phyloP scores from a whole-genome alignment of 2,113 vertebrate species.

The Pan troglodytes region DNA sequence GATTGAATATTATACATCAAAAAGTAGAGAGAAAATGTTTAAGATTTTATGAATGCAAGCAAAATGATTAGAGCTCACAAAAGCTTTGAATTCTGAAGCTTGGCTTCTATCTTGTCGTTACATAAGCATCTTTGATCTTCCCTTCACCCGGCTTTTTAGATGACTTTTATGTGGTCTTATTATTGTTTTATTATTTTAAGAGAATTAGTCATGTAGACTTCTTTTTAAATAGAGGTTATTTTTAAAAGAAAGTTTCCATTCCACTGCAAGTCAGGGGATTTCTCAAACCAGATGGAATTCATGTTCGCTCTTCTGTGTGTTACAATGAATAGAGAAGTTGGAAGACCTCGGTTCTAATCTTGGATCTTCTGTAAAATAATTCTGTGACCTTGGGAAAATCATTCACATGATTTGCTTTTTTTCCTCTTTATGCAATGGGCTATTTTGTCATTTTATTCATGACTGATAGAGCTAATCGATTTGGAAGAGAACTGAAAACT shows the following conservation, averaged over 20 bases:
- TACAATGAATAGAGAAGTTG: neutral
- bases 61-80: constrained; percentile 83
- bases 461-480: neutral
- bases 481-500: constrained; percentile 22
- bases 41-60: constrained; percentile 81
- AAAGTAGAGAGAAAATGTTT: constrained; percentile 80
- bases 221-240: constrained; percentile 32
- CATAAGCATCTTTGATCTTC: constrained; percentile 82
- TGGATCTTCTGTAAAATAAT: neutral
- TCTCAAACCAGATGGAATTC: neutral
- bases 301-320: neutral
- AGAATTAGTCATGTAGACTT: constrained; percentile 64
- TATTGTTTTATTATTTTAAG: constrained; percentile 80
- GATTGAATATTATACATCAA: constrained; percentile 82
- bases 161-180: constrained; percentile 78
- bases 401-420: neutral
- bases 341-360: neutral
- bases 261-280: constrained; percentile 7
- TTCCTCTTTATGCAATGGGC: neutral
- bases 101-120: constrained; percentile 80
- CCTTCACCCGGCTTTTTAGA: constrained; percentile 74
- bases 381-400: neutral
- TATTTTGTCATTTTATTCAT: neutral
- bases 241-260: constrained; percentile 52
- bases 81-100: constrained; percentile 80